Conservation (phyloP, 2,888 invertebrate species). For the Fragum fragum region DNA sequence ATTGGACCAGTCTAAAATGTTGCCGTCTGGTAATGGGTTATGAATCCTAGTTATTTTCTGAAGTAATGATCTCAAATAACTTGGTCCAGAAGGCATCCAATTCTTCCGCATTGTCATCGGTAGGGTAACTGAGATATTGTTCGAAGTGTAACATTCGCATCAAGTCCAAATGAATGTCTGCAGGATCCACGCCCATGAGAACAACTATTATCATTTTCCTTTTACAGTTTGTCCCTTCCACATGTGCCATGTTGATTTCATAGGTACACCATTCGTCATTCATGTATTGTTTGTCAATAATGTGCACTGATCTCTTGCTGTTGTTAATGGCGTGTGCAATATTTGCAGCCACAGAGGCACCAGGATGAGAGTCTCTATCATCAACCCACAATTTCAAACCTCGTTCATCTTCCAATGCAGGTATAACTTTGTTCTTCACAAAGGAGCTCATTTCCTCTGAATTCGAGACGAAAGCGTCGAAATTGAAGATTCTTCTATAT, state of each 20-base stretch:
- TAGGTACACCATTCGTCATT: constrained; percentile 62
- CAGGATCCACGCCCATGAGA: constrained; percentile 39
- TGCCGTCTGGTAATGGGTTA: too few relatives aligned
- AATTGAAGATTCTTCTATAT: constrained; percentile 59
- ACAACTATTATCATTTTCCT: constrained; percentile 56
- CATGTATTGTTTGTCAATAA: constrained; percentile 50
- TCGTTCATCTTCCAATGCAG: constrained; percentile 45
- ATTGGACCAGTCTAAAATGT: too few relatives aligned
- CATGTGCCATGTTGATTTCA: constrained; percentile 63
- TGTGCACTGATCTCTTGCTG: constrained; percentile 58
- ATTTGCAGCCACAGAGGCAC: constrained; percentile 56
- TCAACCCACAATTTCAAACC: constrained; percentile 52
- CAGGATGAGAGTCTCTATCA: constrained; percentile 57
- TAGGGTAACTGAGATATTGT: constrained; percentile 43
- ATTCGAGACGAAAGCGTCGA: constrained; percentile 65
- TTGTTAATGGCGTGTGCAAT: constrained; percentile 61
- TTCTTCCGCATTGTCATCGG: constrained; percentile 16
- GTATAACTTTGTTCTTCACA: constrained; percentile 53
- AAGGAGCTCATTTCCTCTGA: constrained; percentile 44
- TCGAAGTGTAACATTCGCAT: constrained; percentile 41
- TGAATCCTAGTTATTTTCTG: too few relatives aligned
- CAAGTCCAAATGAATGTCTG: constrained; percentile 41
- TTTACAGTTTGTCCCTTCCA: constrained; percentile 51
- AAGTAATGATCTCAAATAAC: constrained; percentile 27
- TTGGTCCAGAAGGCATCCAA: constrained; percentile 53